Conservation (phyloP, 2,797 vertebrate species). For the Neosilurus mollespiculum region DNA sequence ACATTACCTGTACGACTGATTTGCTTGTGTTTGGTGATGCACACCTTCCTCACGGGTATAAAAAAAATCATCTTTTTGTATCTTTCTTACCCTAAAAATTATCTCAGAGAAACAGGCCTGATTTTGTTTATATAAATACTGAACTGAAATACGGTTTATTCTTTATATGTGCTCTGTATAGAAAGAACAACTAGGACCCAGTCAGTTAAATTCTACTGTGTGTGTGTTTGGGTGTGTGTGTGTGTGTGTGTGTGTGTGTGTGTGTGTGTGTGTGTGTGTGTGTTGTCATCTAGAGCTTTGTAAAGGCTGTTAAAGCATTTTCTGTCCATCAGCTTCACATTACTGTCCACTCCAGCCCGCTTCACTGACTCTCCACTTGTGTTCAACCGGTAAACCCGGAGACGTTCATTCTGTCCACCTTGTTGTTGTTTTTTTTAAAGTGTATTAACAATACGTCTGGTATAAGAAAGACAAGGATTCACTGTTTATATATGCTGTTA, state of each 20-base stretch:
- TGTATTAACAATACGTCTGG: not conserved
- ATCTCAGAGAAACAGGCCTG: not conserved
- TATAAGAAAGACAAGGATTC: not conserved
- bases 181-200: not conserved
- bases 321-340: constrained; percentile 33
- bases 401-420: not conserved
- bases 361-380: not conserved
- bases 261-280: not conserved
- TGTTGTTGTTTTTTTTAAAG: not conserved
- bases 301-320: constrained; percentile 22
- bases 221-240: not conserved
- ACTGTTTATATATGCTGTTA: not conserved
- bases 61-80: not conserved
- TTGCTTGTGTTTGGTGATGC: not conserved
- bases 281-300: not conserved
- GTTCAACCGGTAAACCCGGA: not conserved
- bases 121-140: too few relatives aligned
- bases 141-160: not conserved
- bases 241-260: constrained; percentile 7
- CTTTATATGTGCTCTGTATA: not conserved
- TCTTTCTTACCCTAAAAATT: not conserved
- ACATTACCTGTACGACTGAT: not conserved
- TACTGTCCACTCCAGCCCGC: constrained; percentile 27
- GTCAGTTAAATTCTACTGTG: not conserved
- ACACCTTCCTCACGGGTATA: not conserved